Evolutionary conservation across 2,797 vertebrate genomes (phyloP).

Genomic region (Macrochelys suwanniensis): DNA sequence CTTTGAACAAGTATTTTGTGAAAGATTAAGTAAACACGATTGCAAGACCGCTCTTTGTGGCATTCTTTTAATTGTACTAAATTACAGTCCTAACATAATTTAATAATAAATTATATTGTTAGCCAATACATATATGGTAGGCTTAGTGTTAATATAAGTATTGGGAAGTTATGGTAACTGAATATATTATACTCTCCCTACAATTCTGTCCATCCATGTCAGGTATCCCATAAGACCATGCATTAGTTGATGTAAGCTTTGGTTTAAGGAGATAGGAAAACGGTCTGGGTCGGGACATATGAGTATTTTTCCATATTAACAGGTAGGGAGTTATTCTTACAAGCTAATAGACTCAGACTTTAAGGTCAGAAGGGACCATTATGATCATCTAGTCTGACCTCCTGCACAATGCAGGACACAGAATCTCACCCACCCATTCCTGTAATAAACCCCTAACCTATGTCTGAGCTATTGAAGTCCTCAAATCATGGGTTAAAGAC

Average conservation of each 20-base stretch:
- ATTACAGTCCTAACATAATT: neutral
- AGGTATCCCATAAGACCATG: neutral
- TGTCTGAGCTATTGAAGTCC: too few species aligned
- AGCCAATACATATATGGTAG: neutral
- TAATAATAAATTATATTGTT: neutral
- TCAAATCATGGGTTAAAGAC: too few species aligned
- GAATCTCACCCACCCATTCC: too few species aligned
- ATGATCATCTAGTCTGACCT: too few species aligned
- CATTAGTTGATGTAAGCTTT: neutral
- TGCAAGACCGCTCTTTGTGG: neutral
- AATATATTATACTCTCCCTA: neutral
- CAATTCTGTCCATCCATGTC: neutral
- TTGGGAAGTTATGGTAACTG: neutral
- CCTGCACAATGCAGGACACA: too few species aligned
- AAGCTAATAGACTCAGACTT: neutral
- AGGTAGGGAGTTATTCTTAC: neutral
- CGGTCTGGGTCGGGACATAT: neutral
- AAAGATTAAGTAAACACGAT: slow-evolving; percentile 10
- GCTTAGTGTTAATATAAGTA: neutral
- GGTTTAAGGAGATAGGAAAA: neutral
- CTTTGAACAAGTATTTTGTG: neutral
- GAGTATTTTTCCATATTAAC: neutral
- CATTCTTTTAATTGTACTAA: neutral
- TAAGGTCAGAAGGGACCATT: too few species aligned
- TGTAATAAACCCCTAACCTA: too few species aligned